These are phyloP conservation scores for Cinclus cinclus DNA, from an alignment of 2,113 vertebrate species.

Conservation along the genomic window DNA sequence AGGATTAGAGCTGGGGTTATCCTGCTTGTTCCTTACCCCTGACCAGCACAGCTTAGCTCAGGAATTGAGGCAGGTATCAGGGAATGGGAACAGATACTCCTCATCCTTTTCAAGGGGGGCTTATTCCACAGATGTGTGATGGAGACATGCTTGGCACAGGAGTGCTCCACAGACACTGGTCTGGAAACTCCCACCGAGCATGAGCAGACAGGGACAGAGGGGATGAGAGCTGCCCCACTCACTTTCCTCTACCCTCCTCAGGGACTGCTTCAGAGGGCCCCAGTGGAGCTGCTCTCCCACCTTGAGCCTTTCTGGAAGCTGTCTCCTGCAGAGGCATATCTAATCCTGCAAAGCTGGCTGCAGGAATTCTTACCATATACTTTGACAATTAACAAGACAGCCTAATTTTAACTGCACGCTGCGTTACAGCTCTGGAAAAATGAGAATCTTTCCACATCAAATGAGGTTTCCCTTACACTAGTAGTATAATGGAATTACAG, in stretches of 20 bases:
- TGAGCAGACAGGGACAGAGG: not conserved
- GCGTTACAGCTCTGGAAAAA: conserved; percentile 43
- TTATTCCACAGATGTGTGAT: not conserved
- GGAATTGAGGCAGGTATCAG: not conserved
- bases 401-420: conserved; percentile 41
- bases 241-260: not conserved
- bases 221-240: not conserved
- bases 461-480: conserved; percentile 20
- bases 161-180: not conserved
- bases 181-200: fast-evolving
- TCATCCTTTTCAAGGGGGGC: not conserved
- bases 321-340: conserved; percentile 10
- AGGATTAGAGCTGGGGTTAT: not conserved
- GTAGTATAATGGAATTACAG: conserved; percentile 30
- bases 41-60: not conserved
- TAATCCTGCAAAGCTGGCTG: conserved; percentile 22
- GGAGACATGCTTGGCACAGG: fast-evolving
- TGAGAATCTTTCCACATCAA: conserved; percentile 15
- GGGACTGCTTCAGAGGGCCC: not conserved
- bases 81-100: not conserved
- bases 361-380: conserved; percentile 1
- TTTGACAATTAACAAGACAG: conserved; percentile 21
- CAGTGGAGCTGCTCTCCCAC: not conserved
- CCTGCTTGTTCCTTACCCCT: not conserved
- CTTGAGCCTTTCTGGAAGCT: not conserved